Evolutionary conservation across 2,888 invertebrate species (phyloP).

Genomic region (Dione vanillae): DNA sequence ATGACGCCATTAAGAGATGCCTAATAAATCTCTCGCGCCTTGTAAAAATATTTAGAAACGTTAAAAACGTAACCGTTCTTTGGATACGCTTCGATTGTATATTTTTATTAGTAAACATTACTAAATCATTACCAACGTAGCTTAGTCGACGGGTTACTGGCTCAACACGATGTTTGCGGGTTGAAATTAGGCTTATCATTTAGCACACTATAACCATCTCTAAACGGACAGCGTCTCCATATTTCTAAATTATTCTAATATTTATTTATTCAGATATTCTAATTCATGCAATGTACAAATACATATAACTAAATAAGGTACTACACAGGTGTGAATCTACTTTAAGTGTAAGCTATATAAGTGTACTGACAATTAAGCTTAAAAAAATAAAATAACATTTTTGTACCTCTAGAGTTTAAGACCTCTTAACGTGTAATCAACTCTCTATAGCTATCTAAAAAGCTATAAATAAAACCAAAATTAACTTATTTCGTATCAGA

Average conservation of each 20-base stretch:
- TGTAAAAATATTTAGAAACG: slow-evolving; percentile 30
- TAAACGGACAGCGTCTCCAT: no score
- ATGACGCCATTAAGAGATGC: slow-evolving; percentile 25
- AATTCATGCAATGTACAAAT: no score
- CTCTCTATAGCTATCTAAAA: slow-evolving; percentile 5
- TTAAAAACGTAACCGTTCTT: slow-evolving; percentile 1
- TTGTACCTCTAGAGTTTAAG: not conserved
- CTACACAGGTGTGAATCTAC: no score
- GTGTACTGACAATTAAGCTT: not conserved
- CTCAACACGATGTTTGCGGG: no score
- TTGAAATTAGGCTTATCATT: no score
- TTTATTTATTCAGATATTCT: no score
- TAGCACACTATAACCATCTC: no score
- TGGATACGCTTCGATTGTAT: not conserved
- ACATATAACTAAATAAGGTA: no score
- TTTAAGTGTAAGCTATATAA: not conserved
- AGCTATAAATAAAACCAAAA: slow-evolving; percentile 15
- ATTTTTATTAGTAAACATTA: not conserved
- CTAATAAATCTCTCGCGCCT: slow-evolving; percentile 32
- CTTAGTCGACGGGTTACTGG: no score
- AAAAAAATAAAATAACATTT: not conserved
- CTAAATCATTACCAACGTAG: no score
- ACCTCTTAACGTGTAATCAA: slow-evolving; percentile 6
- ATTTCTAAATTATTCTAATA: not conserved
- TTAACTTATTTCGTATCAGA: slow-evolving; percentile 21